Conservation (phyloP, 2,888 invertebrate genomes). For the Trachelus troglodyta region DNA sequence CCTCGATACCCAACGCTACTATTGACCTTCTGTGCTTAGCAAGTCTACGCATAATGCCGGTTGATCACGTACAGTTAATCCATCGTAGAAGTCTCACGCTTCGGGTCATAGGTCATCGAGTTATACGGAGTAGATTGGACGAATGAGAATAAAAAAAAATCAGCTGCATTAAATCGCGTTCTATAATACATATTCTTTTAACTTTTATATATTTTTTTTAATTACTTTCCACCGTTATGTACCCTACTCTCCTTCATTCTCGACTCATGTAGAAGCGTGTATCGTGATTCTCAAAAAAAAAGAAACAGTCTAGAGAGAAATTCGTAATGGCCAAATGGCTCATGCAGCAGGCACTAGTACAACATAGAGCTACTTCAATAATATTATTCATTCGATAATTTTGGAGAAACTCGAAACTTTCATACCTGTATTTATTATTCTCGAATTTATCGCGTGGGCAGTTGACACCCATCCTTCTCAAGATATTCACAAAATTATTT, state of each 20-base stretch:
- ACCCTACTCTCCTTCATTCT: neutral
- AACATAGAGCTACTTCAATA: neutral
- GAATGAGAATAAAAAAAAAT: neutral
- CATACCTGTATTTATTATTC: neutral
- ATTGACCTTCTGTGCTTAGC: neutral
- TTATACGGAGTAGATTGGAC: neutral
- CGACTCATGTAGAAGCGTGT: neutral
- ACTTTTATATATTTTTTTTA: neutral
- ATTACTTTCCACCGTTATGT: neutral
- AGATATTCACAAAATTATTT: neutral
- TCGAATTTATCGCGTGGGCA: neutral
- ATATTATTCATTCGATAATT: neutral
- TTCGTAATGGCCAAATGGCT: neutral
- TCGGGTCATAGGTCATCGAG: neutral
- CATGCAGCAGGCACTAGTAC: neutral
- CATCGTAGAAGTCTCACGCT: neutral
- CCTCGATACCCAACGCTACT: neutral
- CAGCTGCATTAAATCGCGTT: neutral
- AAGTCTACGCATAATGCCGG: neutral
- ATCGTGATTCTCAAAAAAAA: neutral
- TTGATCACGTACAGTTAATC: neutral
- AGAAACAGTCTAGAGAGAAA: neutral
- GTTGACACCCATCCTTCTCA: neutral
- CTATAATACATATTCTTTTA: neutral
- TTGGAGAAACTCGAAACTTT: neutral